These are phyloP conservation scores for Cephus cinctus DNA, from an alignment of 1,140 invertebrate genomes.

Conservation along the genomic window DNA sequence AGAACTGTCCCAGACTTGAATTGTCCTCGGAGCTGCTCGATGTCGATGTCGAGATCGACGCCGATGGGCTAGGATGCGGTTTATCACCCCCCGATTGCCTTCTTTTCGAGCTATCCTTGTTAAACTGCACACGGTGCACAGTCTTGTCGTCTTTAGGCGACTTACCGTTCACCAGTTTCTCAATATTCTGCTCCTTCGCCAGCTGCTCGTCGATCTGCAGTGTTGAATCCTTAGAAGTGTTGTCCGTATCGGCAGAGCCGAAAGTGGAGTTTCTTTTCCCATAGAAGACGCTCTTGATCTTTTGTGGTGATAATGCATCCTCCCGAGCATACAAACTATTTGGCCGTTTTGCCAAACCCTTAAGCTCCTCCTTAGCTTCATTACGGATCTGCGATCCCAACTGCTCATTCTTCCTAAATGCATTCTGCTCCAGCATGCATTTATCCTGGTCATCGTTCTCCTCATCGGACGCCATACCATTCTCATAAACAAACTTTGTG, in stretches of 20 bases:
- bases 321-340: slow-evolving; percentile 33
- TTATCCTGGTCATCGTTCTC: too few relatives aligned
- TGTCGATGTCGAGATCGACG: slow-evolving; percentile 49
- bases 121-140: slow-evolving; percentile 63
- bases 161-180: slow-evolving; percentile 38
- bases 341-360: slow-evolving; percentile 23
- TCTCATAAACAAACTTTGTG: too few relatives aligned
- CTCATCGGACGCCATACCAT: not conserved
- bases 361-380: slow-evolving; percentile 35
- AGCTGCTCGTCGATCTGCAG: slow-evolving; percentile 21
- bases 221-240: too few relatives aligned
- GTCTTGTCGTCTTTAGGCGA: slow-evolving; percentile 48
- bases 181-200: slow-evolving; percentile 27
- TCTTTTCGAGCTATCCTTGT: slow-evolving; percentile 40
- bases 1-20: slow-evolving; percentile 60
- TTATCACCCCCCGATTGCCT: slow-evolving; percentile 44
- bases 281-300: slow-evolving; percentile 24
- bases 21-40: slow-evolving; percentile 60
- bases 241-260: slow-evolving; percentile 23
- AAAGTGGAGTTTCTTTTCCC: slow-evolving; percentile 22
- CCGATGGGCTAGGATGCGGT: slow-evolving; percentile 46
- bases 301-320: slow-evolving; percentile 20
- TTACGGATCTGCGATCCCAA: slow-evolving; percentile 29
- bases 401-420: too few relatives aligned
- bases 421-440: too few relatives aligned